Conservation (phyloP, 2,888 invertebrate genomes). For the Agonopterix arenella region DNA sequence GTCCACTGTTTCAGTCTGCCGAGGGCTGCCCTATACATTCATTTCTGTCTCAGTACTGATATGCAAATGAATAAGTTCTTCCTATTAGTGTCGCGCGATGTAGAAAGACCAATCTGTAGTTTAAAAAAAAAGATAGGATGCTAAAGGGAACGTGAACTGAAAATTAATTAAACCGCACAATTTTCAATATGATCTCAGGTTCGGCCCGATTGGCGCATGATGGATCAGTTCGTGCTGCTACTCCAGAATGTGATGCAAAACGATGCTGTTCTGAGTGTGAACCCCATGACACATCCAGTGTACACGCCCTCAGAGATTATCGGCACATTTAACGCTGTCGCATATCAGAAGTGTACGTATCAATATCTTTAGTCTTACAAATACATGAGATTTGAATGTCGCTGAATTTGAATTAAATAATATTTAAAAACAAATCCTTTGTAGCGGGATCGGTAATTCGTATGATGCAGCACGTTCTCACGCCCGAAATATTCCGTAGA, state of each 20-base stretch:
- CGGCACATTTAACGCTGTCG: constrained; percentile 76
- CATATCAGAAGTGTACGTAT: constrained; percentile 79
- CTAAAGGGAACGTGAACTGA: no score
- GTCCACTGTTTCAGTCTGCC: no score
- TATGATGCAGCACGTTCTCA: constrained; percentile 75
- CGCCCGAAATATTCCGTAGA: constrained; percentile 72
- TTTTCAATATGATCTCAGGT: constrained; percentile 45
- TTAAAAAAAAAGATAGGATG: no score
- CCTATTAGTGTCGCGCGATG: no score
- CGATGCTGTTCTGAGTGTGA: constrained; percentile 62
- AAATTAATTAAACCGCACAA: no score
- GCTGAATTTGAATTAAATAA: no score
- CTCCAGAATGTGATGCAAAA: constrained; percentile 62
- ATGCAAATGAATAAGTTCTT: no score
- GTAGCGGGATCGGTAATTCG: constrained; percentile 74
- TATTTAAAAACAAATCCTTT: constrained; percentile 13
- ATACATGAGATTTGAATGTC: no score
- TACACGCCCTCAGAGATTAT: constrained; percentile 67
- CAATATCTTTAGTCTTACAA: neutral
- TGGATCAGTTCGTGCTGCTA: constrained; percentile 72
- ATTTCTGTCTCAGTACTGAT: no score
- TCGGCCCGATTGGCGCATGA: constrained; percentile 68
- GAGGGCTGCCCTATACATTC: no score
- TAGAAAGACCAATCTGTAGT: no score
- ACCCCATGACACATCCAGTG: constrained; percentile 73